Percentiles rank a stretch among this genome's conserved stretches.
Evolutionary conservation across 2,113 vertebrate genomes (phyloP).

Genomic region (Tragelaphus buxtoni): DNA sequence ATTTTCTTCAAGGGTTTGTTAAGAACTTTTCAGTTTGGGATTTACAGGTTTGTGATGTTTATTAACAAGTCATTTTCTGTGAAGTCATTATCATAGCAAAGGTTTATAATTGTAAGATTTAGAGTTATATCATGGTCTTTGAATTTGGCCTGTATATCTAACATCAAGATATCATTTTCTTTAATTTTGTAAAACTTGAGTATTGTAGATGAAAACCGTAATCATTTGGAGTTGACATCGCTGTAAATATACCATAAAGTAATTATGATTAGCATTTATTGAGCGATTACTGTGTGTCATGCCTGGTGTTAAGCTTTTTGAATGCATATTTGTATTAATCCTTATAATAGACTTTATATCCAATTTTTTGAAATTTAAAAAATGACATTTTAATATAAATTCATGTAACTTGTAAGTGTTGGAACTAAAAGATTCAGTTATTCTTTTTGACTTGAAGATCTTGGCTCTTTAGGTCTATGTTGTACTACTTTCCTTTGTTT

Average conservation of each 20-base stretch:
- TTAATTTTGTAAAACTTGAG: neutral
- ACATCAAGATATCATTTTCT: neutral
- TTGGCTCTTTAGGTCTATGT: neutral
- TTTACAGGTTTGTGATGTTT: neutral
- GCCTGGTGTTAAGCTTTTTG: neutral
- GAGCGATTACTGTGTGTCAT: neutral
- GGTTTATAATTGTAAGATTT: neutral
- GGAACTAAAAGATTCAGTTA: neutral
- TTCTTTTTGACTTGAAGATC: neutral
- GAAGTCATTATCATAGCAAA: neutral
- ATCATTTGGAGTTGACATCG: neutral
- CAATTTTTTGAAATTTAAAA: neutral
- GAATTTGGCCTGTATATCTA: neutral
- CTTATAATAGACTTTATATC: neutral
- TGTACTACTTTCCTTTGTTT: neutral
- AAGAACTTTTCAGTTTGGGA: neutral
- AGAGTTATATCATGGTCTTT: neutral
- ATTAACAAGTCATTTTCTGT: neutral
- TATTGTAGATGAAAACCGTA: neutral
- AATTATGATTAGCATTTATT: conserved; percentile 5
- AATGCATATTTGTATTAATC: neutral
- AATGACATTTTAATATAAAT: neutral
- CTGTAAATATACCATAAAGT: neutral
- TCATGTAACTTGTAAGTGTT: neutral
- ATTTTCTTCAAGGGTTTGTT: neutral